Evolutionary conservation across 2,113 vertebrate species (phyloP).

Genomic region (Craseonycteris thonglongyai): DNA sequence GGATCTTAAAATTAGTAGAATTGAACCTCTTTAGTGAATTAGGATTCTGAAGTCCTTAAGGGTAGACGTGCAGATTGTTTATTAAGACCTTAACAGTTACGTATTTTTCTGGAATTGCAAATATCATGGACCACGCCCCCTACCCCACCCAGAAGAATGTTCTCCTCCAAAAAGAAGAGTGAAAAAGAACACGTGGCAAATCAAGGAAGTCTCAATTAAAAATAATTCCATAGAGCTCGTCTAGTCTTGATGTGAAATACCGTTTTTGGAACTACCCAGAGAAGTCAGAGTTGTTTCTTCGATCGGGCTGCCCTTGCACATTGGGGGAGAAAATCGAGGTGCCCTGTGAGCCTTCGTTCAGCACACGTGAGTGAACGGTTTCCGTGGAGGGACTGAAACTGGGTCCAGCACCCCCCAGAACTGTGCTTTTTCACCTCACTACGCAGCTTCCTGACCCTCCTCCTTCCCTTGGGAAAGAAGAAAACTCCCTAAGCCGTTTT

Average conservation of each 20-base stretch:
- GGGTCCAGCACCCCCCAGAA: not conserved
- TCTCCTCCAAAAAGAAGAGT: not conserved
- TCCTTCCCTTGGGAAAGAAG: not conserved
- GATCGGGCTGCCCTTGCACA: not conserved
- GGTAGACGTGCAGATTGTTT: not conserved
- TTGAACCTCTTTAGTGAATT: not conserved
- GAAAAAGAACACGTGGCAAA: not conserved
- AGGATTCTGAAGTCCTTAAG: not conserved
- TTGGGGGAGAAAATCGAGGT: not conserved
- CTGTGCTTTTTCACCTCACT: not conserved
- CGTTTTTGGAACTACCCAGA: not conserved
- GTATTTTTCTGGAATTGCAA: not conserved
- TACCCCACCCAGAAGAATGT: not conserved
- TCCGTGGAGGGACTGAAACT: not conserved
- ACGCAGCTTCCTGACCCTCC: constrained; percentile 1
- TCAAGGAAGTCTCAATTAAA: not conserved
- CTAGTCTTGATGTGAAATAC: not conserved
- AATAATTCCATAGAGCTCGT: not conserved
- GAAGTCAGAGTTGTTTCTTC: not conserved
- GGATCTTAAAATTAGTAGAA: not conserved
- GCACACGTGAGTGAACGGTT: not conserved
- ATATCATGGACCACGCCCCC: not conserved
- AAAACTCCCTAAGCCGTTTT: constrained; percentile 33
- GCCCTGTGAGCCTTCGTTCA: not conserved
- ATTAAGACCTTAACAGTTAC: not conserved